phyloP scores from a whole-genome alignment of 2,888 invertebrate species.

The Tyria jacobaeae region DNA sequence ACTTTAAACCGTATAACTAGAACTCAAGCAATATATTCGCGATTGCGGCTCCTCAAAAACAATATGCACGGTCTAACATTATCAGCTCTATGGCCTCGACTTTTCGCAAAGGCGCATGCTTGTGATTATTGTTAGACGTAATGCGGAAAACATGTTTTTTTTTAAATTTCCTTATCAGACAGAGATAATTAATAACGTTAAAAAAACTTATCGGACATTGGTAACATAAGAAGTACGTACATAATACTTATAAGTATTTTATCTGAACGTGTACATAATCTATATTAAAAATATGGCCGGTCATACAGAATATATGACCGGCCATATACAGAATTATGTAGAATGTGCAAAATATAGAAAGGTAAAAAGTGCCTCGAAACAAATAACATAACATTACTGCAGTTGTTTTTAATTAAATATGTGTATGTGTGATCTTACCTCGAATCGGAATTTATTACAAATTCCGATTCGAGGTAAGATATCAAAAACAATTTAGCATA shows the following conservation, averaged over 20 bases:
- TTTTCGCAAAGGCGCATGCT: conserved; percentile 57
- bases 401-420: too few species aligned
- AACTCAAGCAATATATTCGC: conserved; percentile 54
- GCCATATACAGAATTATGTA: background rate
- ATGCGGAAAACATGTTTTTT: conserved; percentile 64
- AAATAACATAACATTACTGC: too few species aligned
- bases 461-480: too few species aligned
- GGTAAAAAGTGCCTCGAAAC: too few species aligned
- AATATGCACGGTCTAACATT: too few species aligned
- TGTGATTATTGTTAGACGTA: conserved; percentile 51
- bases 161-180: conserved; percentile 40
- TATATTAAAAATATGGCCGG: conserved; percentile 8
- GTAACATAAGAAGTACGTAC: conserved; percentile 12
- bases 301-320: conserved; percentile 4
- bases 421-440: too few species aligned
- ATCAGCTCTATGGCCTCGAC: conserved; percentile 67
- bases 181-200: conserved; percentile 24
- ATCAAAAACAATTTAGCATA: too few species aligned
- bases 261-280: conserved; percentile 2
- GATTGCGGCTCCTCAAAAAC: conserved; percentile 31
- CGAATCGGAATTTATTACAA: too few species aligned
- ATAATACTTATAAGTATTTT: conserved; percentile 15
- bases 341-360: too few species aligned
- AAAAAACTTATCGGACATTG: conserved; percentile 12
- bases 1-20: conserved; percentile 67